Base-by-base conservation (phyloP, 2,888 invertebrate species). In the Cybosia mesomella region DNA sequence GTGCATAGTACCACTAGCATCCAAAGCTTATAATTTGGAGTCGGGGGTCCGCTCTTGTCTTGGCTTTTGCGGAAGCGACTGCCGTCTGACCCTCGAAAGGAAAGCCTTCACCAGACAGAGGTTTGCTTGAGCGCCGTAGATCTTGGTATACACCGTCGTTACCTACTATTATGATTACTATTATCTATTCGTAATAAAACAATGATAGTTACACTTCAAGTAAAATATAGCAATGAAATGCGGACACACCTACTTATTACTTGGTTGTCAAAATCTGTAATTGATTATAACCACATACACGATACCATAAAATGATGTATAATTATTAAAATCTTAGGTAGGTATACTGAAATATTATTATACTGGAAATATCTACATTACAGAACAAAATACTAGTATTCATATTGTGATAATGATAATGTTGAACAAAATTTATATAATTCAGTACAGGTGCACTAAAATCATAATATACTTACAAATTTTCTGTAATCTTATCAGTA, bases 371-470 rank as follows among this genome's bases (percentile, higher is more conserved):
- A n/a, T 54, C 21, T 43, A 15, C 43, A 15, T 28, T 5, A 28
- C 28, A 28, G 28, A 28, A 18, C 18, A 18, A 43, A 18, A 43
- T 43, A 43, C 18, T 15, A 18, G 9, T 49, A 21, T 11, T n/a
- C 21, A n/a, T 10, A 21, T 58, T 28, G 21, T 34, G n/a, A n/a
- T 58, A 58, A 58, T n/a, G 59, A 18, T 7, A 18, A 49, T 24
- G 34, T 21, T 13, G 11, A 39, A 18, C n/a, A 18, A 10, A 24
- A 24, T 18, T 62, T 28, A n/a, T 24, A 11, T 28, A 39, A 22
- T 21, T 18, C 3, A 34, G 67, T 67, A 58, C 57, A 57, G 11
- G 10, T 43, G 67, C 49, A 67, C 61, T 62, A 4, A 57, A 43
- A 62, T 62, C 1, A 49, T 22, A 34, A 58, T 10, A 34, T 9